phyloP scores from a whole-genome alignment of 2,888 invertebrate genomes.

The Xanthia togata region DNA sequence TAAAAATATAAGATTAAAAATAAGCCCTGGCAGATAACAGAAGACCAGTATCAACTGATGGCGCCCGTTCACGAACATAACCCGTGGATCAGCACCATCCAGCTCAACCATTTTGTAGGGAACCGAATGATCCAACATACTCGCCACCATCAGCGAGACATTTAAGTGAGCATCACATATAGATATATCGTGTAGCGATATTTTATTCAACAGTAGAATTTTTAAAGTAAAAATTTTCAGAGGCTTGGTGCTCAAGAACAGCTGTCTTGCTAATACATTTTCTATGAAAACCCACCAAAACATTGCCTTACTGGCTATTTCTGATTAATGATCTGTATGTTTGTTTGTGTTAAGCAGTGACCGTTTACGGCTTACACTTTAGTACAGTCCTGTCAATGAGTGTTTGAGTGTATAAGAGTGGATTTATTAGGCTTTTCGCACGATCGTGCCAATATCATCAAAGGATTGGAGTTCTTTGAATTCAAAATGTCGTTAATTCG shows the following conservation, averaged over 20 bases:
- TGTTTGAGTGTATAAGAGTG: slow-evolving; percentile 33
- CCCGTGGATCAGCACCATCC: too few relatives aligned
- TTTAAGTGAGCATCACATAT: too few relatives aligned
- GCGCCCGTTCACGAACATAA: too few relatives aligned
- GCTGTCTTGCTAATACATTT: not conserved
- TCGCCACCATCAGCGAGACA: too few relatives aligned
- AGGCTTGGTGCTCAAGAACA: too few relatives aligned
- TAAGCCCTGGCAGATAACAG: too few relatives aligned
- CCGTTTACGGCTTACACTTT: slow-evolving; percentile 41
- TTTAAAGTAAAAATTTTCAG: too few relatives aligned
- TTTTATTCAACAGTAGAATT: not conserved
- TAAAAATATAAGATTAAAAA: too few relatives aligned
- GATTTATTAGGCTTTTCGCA: slow-evolving; percentile 56
- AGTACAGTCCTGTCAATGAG: slow-evolving; percentile 48
- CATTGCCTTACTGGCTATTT: slow-evolving; percentile 16
- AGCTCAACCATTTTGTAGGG: too few relatives aligned
- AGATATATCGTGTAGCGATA: not conserved
- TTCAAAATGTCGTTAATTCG: slow-evolving; percentile 26
- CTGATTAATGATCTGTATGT: slow-evolving; percentile 28
- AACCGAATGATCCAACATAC: too few relatives aligned
- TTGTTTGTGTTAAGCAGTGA: slow-evolving; percentile 29
- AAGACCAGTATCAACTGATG: too few relatives aligned
- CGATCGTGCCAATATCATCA: slow-evolving; percentile 40
- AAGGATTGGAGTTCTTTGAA: slow-evolving; percentile 48
- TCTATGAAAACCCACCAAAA: not conserved